Percentiles rank a stretch among this genome's conserved stretches.
Conservation (phyloP, 2,888 invertebrate species). For the Mesochorus sp. region DNA sequence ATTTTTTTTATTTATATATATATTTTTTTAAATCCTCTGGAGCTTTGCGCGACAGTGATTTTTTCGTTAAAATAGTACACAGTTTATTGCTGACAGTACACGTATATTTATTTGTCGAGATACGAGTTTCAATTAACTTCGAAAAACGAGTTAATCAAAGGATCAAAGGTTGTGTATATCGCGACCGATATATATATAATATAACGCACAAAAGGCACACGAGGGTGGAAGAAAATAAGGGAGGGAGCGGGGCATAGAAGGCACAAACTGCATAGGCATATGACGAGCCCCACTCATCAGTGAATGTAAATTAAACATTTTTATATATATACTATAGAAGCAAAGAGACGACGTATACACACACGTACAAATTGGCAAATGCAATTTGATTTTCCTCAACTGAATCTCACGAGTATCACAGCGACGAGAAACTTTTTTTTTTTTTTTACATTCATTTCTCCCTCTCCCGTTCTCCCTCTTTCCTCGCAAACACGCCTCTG, state of each 20-base stretch:
- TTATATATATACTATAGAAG: constrained; percentile 5
- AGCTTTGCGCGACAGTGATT: too few species aligned
- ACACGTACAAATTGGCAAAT: constrained; percentile 21
- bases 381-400: not conserved
- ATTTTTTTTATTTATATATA: too few species aligned
- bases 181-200: too few species aligned
- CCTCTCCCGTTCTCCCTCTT: not conserved
- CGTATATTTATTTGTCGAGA: not conserved
- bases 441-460: too few species aligned
- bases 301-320: constrained; percentile 31
- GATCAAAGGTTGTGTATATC: constrained; percentile 14
- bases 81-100: not conserved
- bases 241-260: too few species aligned
- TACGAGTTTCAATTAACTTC: constrained; percentile 27
- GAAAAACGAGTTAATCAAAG: constrained; percentile 19
- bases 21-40: not conserved
- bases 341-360: not conserved
- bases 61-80: not conserved
- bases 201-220: too few species aligned
- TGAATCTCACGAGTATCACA: not conserved
- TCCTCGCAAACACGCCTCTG: not conserved
- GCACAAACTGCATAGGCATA: too few species aligned
- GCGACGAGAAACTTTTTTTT: not conserved
- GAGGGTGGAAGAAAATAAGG: not conserved
- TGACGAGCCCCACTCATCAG: constrained; percentile 5